Conservation (phyloP, 2,113 vertebrate genomes). For the Mormyrus lacerda region DNA sequence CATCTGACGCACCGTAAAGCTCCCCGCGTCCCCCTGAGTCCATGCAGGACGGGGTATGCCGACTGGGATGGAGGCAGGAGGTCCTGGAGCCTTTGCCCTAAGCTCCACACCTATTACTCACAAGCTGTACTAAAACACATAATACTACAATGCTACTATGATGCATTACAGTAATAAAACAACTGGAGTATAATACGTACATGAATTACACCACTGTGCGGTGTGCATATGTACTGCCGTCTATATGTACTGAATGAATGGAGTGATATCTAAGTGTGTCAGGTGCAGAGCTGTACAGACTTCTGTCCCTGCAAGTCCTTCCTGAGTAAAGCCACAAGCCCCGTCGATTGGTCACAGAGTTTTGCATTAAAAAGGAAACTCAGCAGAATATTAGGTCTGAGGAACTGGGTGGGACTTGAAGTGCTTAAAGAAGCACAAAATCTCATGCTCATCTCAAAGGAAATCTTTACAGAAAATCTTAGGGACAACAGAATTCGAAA, state of each 20-base stretch:
- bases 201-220: background rate
- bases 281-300: background rate
- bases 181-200: background rate
- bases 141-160: background rate
- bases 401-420: background rate
- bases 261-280: background rate
- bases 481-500: background rate
- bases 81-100: background rate
- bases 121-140: background rate
- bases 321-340: background rate
- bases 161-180: background rate
- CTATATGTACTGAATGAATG: background rate
- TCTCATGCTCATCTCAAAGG: background rate
- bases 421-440: background rate
- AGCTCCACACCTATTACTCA: background rate
- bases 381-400: background rate
- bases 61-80: background rate
- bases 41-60: background rate
- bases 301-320: background rate
- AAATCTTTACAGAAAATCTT: background rate
- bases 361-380: background rate
- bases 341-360: background rate
- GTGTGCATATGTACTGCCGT: background rate
- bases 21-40: background rate
- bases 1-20: background rate